phyloP scores from a whole-genome alignment of 2,888 invertebrate species.

The Monopis laevigella region DNA sequence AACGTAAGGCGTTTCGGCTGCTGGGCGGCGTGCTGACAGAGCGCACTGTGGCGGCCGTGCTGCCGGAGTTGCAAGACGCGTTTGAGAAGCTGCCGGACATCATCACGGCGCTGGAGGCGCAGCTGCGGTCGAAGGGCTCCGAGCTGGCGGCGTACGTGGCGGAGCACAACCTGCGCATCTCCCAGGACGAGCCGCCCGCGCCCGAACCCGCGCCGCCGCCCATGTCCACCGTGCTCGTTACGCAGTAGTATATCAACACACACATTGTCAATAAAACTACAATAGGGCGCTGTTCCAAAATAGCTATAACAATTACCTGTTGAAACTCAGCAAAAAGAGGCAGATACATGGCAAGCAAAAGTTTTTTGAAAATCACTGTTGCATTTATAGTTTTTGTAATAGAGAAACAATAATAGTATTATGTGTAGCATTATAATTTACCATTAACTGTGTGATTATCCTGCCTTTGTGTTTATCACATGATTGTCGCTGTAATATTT shows the following conservation, averaged over 20 bases:
- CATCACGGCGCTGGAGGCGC: conserved; percentile 81
- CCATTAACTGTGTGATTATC: too few species aligned
- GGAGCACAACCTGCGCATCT: conserved; percentile 86
- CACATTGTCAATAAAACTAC: too few species aligned
- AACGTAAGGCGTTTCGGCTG: conserved; percentile 91
- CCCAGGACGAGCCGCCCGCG: conserved; percentile 59
- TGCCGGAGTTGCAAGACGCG: conserved; percentile 85
- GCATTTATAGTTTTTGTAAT: too few species aligned
- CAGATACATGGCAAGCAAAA: too few species aligned
- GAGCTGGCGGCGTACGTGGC: conserved; percentile 94
- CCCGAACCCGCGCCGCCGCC: conserved; percentile 47
- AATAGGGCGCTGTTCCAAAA: too few species aligned
- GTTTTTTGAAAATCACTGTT: too few species aligned
- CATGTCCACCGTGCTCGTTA: conserved; percentile 71
- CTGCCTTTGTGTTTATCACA: too few species aligned
- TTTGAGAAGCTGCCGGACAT: conserved; percentile 82
- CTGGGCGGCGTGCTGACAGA: conserved; percentile 95
- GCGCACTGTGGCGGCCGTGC: conserved; percentile 88
- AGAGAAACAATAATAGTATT: too few species aligned
- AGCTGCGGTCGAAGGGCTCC: conserved; percentile 84
- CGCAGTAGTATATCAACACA: conserved; percentile 37
- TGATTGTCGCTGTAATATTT: too few species aligned
- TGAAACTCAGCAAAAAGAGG: too few species aligned
- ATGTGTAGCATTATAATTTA: too few species aligned
- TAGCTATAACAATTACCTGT: too few species aligned